A percentile compares a stretch with the other conserved stretches of the same genome.
Evolutionary conservation across 2,797 vertebrate genomes (phyloP).

Genomic region (Caiman crocodilus): DNA sequence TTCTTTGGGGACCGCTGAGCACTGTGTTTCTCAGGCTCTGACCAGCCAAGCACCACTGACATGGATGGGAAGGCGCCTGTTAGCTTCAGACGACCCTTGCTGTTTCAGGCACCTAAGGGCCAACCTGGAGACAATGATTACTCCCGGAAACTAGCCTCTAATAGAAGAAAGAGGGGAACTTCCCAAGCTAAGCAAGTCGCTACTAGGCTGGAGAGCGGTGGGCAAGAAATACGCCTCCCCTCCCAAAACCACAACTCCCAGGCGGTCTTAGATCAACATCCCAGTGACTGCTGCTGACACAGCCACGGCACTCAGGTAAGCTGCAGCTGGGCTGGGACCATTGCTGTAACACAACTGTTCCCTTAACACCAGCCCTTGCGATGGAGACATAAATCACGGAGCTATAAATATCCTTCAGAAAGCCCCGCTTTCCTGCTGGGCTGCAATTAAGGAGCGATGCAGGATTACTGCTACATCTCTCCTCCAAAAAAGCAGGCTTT

Average conservation of each 20-base stretch:
- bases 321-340: neutral
- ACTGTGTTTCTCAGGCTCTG: neutral
- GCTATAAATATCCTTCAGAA: neutral
- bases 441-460: neutral
- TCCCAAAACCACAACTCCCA: neutral
- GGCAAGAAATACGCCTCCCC: neutral
- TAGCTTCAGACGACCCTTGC: neutral
- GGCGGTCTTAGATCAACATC: neutral
- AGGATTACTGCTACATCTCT: neutral
- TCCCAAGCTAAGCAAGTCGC: neutral
- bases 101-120: neutral
- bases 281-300: neutral
- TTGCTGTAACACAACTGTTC: neutral
- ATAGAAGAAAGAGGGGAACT: neutral
- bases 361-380: neutral
- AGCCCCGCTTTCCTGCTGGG: neutral
- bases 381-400: neutral
- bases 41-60: neutral
- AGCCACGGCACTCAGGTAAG: neutral
- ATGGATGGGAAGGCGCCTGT: neutral
- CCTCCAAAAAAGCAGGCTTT: neutral
- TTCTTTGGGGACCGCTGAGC: neutral
- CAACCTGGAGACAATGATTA: neutral
- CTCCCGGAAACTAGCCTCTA: neutral
- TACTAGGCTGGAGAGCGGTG: neutral